Evolutionary conservation across 1,140 invertebrate genomes (phyloP).

Genomic region (Augochlora pura): DNA sequence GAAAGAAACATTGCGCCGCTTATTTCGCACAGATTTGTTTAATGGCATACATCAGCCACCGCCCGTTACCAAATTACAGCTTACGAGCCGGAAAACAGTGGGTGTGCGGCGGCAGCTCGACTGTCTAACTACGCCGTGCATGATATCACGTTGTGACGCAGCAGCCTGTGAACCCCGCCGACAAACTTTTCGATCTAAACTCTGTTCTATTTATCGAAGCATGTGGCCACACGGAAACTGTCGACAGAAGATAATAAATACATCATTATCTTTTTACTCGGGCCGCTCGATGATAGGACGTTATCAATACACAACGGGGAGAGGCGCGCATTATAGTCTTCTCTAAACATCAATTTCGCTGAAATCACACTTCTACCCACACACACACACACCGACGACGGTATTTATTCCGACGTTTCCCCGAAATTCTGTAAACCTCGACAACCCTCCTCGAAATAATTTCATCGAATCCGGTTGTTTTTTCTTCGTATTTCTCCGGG

Average conservation of each 20-base stretch:
- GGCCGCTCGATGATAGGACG: no score
- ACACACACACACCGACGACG: no score
- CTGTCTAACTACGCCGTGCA: conserved; percentile 15
- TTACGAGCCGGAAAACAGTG: conserved; percentile 2
- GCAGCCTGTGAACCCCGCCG: conserved; percentile 23
- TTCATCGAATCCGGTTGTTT: no score
- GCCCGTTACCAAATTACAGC: neutral
- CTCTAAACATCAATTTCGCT: neutral
- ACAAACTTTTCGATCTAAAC: conserved; percentile 29
- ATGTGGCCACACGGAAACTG: conserved; percentile 1
- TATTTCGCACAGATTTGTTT: neutral
- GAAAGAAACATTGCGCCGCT: no score
- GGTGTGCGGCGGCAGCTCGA: neutral
- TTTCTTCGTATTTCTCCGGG: no score
- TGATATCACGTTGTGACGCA: conserved; percentile 22
- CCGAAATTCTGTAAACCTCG: no score
- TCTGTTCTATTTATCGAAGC: conserved; percentile 30
- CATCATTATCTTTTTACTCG: conserved; percentile 20
- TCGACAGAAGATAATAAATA: neutral
- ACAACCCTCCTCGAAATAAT: no score
- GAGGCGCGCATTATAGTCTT: neutral
- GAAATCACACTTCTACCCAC: neutral
- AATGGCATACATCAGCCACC: neutral
- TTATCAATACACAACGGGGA: neutral
- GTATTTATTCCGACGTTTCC: no score